phyloP scores from a whole-genome alignment of 2,113 vertebrate genomes.

The Collichthys lucidus region DNA sequence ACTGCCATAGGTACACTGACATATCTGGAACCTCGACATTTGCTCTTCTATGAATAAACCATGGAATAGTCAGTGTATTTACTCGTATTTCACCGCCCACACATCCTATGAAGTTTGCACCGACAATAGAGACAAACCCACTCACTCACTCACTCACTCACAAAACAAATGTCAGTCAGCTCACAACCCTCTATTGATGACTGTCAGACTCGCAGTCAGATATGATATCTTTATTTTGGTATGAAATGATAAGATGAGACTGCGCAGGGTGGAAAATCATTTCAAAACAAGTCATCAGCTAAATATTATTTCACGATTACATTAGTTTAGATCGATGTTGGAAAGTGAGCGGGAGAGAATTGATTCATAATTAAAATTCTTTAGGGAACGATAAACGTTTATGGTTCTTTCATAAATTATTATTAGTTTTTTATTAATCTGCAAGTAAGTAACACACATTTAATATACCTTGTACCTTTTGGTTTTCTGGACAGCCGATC shows the following conservation, averaged over 20 bases:
- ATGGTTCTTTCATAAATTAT: background rate
- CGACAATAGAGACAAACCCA: background rate
- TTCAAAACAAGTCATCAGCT: slow-evolving; percentile 22
- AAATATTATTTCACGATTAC: background rate
- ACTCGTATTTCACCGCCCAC: background rate
- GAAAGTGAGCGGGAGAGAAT: background rate
- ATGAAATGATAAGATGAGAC: background rate
- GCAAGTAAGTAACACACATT: background rate
- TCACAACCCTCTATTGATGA: background rate
- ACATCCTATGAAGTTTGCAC: too few species aligned
- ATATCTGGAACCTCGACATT: background rate
- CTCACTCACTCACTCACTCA: too few species aligned
- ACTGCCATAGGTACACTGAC: background rate
- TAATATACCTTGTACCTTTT: background rate
- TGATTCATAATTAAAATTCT: background rate
- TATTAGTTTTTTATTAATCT: background rate
- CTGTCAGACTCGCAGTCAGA: background rate
- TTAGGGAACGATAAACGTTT: background rate
- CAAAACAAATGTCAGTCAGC: slow-evolving; percentile 7
- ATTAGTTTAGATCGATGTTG: slow-evolving; percentile 20
- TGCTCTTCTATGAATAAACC: slow-evolving; percentile 8
- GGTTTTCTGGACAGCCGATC: background rate
- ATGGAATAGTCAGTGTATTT: background rate
- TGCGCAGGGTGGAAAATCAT: background rate
- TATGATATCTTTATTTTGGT: slow-evolving; percentile 6